These are phyloP conservation scores for Pseudomugil gertrudae DNA, from an alignment of 2,797 vertebrate species.

Conservation along the genomic window DNA sequence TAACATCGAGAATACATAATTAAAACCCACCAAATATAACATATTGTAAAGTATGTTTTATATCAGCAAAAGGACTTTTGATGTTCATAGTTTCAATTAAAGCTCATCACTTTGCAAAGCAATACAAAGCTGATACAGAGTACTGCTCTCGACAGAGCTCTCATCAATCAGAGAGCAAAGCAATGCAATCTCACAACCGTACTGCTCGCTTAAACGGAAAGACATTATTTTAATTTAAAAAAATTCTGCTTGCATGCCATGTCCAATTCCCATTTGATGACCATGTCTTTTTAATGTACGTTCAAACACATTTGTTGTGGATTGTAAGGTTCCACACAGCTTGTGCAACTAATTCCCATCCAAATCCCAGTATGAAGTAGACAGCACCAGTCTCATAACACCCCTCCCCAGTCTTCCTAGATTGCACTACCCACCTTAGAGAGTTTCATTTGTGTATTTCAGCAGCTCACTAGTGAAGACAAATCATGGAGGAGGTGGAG, in stretches of 20 bases:
- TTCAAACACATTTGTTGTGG: not conserved
- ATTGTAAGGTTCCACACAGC: not conserved
- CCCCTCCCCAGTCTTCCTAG: conserved; percentile 20
- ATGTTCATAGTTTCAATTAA: conserved; percentile 30
- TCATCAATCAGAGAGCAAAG: conserved; percentile 28
- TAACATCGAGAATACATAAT: conserved; percentile 34
- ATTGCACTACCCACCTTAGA: conserved; percentile 55
- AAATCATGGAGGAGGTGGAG: conserved; percentile 73
- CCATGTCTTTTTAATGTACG: conserved; percentile 12
- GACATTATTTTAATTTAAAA: conserved; percentile 27
- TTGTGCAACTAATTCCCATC: conserved; percentile 33
- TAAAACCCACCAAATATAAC: conserved; percentile 20
- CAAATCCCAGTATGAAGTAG: conserved; percentile 38
- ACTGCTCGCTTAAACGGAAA: conserved; percentile 22
- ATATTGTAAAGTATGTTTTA: conserved; percentile 29
- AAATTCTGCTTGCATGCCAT: conserved; percentile 28
- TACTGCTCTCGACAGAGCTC: conserved; percentile 22
- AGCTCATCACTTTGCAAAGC: conserved; percentile 35
- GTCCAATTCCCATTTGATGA: conserved; percentile 42
- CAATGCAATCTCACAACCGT: conserved; percentile 39
- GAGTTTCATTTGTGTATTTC: conserved; percentile 82
- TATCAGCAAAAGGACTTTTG: conserved; percentile 24
- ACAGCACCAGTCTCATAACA: conserved; percentile 48
- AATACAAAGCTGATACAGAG: conserved; percentile 15
- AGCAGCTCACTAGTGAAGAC: conserved; percentile 82